Evolutionary conservation across 2,888 invertebrate species (phyloP).

Genomic region (Melanotus villosus): DNA sequence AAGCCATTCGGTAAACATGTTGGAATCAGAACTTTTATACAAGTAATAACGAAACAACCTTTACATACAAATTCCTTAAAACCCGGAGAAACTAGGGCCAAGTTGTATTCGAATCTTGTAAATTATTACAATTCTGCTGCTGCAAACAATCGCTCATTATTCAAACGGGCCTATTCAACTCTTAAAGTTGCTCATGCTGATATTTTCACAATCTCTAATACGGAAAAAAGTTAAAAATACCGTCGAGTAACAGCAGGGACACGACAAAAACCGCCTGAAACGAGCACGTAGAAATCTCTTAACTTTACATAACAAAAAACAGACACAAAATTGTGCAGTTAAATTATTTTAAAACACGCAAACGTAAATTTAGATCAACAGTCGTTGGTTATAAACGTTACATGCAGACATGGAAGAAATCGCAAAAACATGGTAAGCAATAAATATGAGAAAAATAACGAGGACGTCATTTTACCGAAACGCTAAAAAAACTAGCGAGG

Average conservation of each 20-base stretch:
- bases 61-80: too few species aligned
- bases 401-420: neutral
- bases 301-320: constrained; percentile 21
- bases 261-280: constrained; percentile 14
- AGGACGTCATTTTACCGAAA: constrained; percentile 21
- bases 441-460: constrained; percentile 26
- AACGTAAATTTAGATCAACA: constrained; percentile 10
- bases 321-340: constrained; percentile 22
- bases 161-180: neutral
- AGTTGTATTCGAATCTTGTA: too few species aligned
- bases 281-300: constrained; percentile 16
- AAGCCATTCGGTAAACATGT: too few species aligned
- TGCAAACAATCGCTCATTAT: neutral
- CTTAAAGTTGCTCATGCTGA: neutral
- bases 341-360: constrained; percentile 31
- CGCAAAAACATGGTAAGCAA: neutral
- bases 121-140: too few species aligned
- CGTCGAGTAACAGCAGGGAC: constrained; percentile 5
- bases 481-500: constrained; percentile 5
- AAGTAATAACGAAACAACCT: neutral
- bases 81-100: too few species aligned
- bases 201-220: constrained; percentile 6
- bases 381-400: too few species aligned
- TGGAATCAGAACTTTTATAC: too few species aligned
- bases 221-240: constrained; percentile 11